These are phyloP conservation scores for Anodontia alba DNA, from an alignment of 2,888 invertebrate genomes.

Conservation along the genomic window DNA sequence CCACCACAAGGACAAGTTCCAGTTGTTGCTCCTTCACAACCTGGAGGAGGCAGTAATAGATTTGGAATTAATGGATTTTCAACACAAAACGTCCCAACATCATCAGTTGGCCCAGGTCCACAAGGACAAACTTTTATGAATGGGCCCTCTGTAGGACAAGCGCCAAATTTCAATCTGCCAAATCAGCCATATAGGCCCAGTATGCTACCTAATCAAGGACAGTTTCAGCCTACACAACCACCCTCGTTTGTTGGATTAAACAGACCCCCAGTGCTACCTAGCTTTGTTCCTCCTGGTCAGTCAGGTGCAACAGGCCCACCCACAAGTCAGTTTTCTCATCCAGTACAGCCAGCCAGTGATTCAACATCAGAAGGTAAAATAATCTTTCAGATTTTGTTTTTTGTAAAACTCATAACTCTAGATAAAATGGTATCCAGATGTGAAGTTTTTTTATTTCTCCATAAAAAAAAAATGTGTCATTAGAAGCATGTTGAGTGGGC, in stretches of 20 bases:
- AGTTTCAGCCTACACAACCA: not conserved
- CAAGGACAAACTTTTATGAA: slow-evolving; percentile 5
- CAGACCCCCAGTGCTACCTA: not conserved
- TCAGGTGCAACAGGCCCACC: not conserved
- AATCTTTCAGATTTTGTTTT: too few relatives aligned
- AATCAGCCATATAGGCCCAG: not conserved
- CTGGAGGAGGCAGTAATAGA: not conserved
- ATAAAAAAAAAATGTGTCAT: too few relatives aligned
- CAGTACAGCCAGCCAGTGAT: not conserved
- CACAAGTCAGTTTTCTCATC: not conserved
- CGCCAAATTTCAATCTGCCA: not conserved
- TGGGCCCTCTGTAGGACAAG: not conserved
- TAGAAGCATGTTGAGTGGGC: too few relatives aligned
- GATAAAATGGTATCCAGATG: too few relatives aligned
- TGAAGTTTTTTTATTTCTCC: too few relatives aligned
- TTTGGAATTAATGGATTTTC: slow-evolving; percentile 2
- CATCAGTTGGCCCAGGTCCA: not conserved
- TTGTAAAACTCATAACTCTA: too few relatives aligned
- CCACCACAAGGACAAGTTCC: not conserved
- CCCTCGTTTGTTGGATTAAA: not conserved
- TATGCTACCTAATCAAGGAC: not conserved
- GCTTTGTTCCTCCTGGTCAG: not conserved
- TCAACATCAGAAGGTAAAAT: not conserved
- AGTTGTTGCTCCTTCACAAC: not conserved
- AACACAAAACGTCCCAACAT: not conserved